phyloP scores from a whole-genome alignment of 1,140 invertebrate genomes.

The Metaphire vulgaris region DNA sequence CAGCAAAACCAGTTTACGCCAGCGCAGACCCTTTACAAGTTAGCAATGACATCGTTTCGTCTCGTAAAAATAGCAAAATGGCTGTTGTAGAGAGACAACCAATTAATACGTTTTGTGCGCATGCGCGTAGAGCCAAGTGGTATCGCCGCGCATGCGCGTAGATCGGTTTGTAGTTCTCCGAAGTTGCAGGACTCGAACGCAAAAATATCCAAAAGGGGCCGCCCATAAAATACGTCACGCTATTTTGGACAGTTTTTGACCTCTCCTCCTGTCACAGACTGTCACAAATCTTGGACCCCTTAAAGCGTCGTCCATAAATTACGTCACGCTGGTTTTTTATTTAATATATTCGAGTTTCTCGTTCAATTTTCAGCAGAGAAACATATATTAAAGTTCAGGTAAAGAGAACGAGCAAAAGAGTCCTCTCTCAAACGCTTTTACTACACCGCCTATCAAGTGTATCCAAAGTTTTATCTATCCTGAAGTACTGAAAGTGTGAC shows the following conservation, averaged over 20 bases:
- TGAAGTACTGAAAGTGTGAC: too few relatives aligned
- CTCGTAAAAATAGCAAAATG: not conserved
- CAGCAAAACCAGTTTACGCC: too few relatives aligned
- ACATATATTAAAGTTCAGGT: too few relatives aligned
- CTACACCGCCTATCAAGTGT: too few relatives aligned
- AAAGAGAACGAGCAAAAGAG: too few relatives aligned
- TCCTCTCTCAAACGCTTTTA: too few relatives aligned
- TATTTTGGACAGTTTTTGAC: not conserved
- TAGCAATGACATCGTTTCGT: not conserved
- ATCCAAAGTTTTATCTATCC: too few relatives aligned
- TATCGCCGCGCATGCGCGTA: not conserved
- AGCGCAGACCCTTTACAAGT: not conserved
- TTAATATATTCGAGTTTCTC: too few relatives aligned
- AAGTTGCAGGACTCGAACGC: not conserved
- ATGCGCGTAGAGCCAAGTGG: not conserved
- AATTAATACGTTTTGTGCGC: not conserved
- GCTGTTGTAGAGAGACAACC: not conserved
- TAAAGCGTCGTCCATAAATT: too few relatives aligned
- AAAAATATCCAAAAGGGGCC: not conserved
- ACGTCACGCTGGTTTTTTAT: too few relatives aligned
- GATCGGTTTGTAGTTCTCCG: not conserved
- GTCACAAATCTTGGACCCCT: too few relatives aligned
- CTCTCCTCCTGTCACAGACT: not conserved
- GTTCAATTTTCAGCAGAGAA: too few relatives aligned
- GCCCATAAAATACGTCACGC: not conserved